These are phyloP conservation scores for Rhabdomys pumilio DNA, from an alignment of 2,797 vertebrate species.

Conservation along the genomic window DNA sequence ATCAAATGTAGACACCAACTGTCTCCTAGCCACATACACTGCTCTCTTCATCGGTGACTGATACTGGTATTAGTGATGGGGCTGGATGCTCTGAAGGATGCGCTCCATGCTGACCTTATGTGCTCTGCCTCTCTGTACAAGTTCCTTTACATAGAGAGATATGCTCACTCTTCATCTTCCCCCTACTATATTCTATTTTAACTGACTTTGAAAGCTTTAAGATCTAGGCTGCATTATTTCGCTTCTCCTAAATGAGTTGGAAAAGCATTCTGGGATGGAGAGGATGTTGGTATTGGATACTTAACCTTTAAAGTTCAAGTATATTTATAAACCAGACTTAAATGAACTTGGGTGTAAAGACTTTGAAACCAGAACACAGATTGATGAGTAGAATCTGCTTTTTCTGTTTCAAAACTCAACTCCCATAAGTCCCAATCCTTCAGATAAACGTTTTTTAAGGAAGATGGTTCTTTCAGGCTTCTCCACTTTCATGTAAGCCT, in stretches of 20 bases:
- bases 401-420: slow-evolving; percentile 26
- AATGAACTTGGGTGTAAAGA: not conserved
- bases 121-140: not conserved
- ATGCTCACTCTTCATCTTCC: not conserved
- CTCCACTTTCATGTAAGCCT: slow-evolving; percentile 41
- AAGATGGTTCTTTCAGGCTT: slow-evolving; percentile 31
- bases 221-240: not conserved
- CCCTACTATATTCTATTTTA: not conserved
- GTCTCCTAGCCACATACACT: not conserved
- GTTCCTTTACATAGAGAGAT: not conserved
- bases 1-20: not conserved
- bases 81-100: not conserved
- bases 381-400: not conserved
- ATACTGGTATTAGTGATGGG: too few relatives aligned
- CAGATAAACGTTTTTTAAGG: not conserved
- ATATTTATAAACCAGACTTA: slow-evolving; percentile 35
- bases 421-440: slow-evolving; percentile 29
- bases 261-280: not conserved
- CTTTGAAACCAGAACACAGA: not conserved
- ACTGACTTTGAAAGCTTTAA: not conserved
- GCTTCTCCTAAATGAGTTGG: slow-evolving; percentile 8
- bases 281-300: not conserved
- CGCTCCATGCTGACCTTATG: too few relatives aligned
- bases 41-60: not conserved
- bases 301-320: slow-evolving; percentile 35